Evolutionary conservation across 2,113 vertebrate species (phyloP).

Genomic region (Dermatemys mawii): DNA sequence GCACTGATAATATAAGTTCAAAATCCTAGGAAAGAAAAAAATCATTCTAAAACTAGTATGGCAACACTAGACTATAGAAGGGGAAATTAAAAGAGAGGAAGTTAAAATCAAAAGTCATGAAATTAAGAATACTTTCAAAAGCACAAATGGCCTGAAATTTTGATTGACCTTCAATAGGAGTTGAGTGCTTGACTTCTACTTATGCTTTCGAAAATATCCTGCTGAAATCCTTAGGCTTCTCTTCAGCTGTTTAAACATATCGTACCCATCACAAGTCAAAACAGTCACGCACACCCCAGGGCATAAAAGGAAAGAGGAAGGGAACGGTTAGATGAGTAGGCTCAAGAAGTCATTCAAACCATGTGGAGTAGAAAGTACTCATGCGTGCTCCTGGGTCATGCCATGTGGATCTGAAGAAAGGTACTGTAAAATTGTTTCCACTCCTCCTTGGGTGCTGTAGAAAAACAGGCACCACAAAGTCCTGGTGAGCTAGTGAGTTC

Average conservation of each 20-base stretch:
- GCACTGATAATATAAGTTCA: not conserved
- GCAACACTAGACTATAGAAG: not conserved
- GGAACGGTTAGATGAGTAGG: not conserved
- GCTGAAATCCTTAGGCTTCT: not conserved
- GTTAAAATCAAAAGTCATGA: not conserved
- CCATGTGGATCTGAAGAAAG: not conserved
- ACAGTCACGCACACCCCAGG: not conserved
- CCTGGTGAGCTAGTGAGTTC: not conserved
- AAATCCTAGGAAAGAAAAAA: not conserved
- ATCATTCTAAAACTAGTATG: not conserved
- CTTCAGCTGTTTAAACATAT: constrained; percentile 7
- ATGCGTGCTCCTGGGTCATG: not conserved
- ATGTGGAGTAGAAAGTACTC: not conserved
- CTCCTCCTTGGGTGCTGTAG: not conserved
- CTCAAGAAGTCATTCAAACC: not conserved
- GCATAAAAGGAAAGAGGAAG: not conserved
- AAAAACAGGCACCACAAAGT: fast-evolving
- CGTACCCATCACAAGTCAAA: not conserved
- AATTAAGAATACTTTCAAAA: constrained; percentile 19
- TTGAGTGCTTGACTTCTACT: not conserved
- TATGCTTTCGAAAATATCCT: not conserved
- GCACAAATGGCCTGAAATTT: not conserved
- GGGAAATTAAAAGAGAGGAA: not conserved
- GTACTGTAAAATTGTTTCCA: not conserved
- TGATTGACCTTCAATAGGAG: not conserved